phyloP scores from a whole-genome alignment of 2,113 vertebrate genomes.

The Oenanthe oenanthe region DNA sequence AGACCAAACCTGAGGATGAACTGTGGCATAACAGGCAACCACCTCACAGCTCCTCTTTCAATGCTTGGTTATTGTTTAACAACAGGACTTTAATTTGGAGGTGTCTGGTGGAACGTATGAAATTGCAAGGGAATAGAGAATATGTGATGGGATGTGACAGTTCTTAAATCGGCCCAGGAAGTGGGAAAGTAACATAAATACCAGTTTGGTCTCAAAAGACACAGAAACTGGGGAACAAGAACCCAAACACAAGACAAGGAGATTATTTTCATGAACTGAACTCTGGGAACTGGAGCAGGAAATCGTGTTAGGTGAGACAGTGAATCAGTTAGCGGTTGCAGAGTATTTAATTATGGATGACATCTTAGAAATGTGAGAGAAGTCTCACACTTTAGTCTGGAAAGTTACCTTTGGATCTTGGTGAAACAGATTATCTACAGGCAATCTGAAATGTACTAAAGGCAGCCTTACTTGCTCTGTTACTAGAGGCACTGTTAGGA shows the following conservation, averaged over 20 bases:
- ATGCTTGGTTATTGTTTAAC: neutral
- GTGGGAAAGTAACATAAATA: neutral
- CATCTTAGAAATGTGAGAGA: neutral
- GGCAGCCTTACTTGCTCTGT: neutral
- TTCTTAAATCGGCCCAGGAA: constrained; percentile 3
- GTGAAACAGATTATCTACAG: neutral
- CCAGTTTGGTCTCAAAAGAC: neutral
- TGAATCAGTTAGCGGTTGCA: neutral
- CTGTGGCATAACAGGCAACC: neutral
- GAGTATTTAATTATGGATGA: neutral
- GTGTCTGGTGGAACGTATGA: neutral
- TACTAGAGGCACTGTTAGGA: neutral
- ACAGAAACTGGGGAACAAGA: neutral
- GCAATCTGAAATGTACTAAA: neutral
- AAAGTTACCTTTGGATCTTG: neutral
- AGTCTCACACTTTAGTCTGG: neutral
- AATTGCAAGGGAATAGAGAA: neutral
- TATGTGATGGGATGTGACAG: neutral
- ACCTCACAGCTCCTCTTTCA: neutral
- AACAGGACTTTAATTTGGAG: neutral
- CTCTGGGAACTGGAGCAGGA: constrained; percentile 20
- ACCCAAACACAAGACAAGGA: neutral
- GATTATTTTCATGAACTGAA: neutral
- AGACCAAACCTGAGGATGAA: neutral
- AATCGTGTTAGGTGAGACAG: neutral